These are phyloP conservation scores for Julus scandinavius DNA, from an alignment of 2,888 invertebrate species.

Conservation along the genomic window DNA sequence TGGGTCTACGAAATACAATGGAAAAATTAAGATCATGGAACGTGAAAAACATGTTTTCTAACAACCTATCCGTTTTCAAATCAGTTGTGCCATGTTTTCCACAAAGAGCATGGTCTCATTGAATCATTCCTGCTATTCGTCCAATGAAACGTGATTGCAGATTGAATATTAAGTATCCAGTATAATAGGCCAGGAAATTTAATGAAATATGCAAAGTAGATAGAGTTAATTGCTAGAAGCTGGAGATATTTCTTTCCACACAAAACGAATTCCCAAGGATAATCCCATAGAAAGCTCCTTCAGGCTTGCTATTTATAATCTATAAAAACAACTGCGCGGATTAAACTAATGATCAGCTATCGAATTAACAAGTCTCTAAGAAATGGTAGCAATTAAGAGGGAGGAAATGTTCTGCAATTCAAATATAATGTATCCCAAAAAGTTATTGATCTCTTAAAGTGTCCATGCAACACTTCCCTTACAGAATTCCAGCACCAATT, in stretches of 20 bases:
- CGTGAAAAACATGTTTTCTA: not conserved
- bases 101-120: not conserved
- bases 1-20: not conserved
- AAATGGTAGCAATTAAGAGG: not conserved
- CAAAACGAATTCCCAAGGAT: not conserved
- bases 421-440: not conserved
- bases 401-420: not conserved
- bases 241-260: not conserved
- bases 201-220: constrained; percentile 32
- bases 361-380: constrained; percentile 13
- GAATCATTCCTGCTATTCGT: not conserved
- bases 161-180: not conserved
- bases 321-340: not conserved
- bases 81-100: not conserved
- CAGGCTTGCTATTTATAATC: not conserved
- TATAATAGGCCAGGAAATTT: not conserved
- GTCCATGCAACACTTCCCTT: too few species aligned
- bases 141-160: not conserved
- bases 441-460: not conserved
- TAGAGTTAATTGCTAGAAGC: constrained; percentile 30
- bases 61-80: not conserved
- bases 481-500: too few species aligned
- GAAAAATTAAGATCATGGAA: not conserved
- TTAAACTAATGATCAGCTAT: not conserved
- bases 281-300: not conserved